Evolutionary conservation across 2,113 vertebrate species (phyloP).

Genomic region (Sphyrna mokarran): DNA sequence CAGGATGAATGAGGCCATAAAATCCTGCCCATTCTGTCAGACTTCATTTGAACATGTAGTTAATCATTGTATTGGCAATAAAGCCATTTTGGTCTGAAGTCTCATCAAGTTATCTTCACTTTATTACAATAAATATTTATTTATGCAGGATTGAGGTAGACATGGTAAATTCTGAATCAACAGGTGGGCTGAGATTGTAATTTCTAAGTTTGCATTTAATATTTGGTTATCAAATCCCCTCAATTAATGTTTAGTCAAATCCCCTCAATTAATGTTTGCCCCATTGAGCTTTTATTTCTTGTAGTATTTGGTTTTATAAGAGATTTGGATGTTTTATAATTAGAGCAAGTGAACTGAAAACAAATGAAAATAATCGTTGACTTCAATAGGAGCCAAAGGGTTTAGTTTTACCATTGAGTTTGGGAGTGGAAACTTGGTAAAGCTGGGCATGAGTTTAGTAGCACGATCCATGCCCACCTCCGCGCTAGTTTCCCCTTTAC

Average conservation of each 20-base stretch:
- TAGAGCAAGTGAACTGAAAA: neutral
- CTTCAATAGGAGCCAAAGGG: neutral
- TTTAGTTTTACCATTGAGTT: neutral
- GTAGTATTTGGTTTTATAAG: neutral
- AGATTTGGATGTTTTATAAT: neutral
- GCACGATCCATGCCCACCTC: too few species aligned
- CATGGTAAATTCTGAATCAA: neutral
- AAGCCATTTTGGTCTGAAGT: too few species aligned
- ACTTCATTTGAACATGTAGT: too few species aligned
- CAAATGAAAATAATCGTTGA: neutral
- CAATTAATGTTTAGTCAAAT: neutral
- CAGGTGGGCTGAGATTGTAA: neutral
- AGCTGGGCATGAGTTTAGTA: too few species aligned
- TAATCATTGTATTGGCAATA: too few species aligned
- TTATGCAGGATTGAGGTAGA: neutral
- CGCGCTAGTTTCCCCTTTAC: too few species aligned
- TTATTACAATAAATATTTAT: neutral
- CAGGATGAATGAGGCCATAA: too few species aligned
- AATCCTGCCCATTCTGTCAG: too few species aligned
- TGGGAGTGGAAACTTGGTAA: too few species aligned
- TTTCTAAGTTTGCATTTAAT: neutral
- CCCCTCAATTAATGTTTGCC: neutral
- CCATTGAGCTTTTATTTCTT: neutral
- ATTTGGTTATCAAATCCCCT: neutral
- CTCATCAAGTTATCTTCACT: too few species aligned